These are phyloP conservation scores for Acridotheres tristis DNA, from an alignment of 2,797 vertebrate genomes.

Conservation along the genomic window DNA sequence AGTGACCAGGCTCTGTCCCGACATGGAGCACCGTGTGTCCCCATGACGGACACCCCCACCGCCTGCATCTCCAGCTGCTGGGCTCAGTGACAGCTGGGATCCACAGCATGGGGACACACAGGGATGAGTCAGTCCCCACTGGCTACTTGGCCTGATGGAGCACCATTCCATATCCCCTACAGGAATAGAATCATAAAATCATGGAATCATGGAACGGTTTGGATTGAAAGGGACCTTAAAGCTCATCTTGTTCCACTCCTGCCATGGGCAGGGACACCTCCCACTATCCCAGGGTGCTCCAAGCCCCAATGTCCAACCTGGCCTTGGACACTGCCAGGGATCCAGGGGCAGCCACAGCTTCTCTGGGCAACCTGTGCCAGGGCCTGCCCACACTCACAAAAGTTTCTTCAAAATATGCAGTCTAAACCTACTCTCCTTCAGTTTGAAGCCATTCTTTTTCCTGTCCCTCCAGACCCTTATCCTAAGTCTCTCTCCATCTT, in stretches of 20 bases:
- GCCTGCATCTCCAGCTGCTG: neutral
- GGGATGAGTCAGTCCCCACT: neutral
- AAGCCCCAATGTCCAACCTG: neutral
- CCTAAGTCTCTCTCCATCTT: neutral
- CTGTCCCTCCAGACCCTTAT: neutral
- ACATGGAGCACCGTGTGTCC: neutral
- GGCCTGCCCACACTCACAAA: neutral
- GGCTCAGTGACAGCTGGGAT: neutral
- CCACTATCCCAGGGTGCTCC: fast-evolving
- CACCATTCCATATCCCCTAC: neutral
- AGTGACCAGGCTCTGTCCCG: neutral
- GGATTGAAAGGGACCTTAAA: neutral
- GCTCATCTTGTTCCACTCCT: neutral
- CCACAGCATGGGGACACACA: neutral
- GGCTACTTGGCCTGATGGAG: neutral
- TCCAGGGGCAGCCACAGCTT: neutral
- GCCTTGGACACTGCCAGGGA: neutral
- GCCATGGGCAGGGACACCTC: neutral
- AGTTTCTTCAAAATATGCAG: neutral
- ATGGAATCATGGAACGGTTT: neutral
- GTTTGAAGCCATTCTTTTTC: neutral
- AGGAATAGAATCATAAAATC: neutral
- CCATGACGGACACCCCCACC: neutral
- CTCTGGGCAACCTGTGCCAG: neutral
- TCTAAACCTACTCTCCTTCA: neutral